Evolutionary conservation across 2,888 invertebrate species (phyloP), one percentile per base, ranked within the genome.

Genomic region (Lordiphosa andalusiaca): DNA sequence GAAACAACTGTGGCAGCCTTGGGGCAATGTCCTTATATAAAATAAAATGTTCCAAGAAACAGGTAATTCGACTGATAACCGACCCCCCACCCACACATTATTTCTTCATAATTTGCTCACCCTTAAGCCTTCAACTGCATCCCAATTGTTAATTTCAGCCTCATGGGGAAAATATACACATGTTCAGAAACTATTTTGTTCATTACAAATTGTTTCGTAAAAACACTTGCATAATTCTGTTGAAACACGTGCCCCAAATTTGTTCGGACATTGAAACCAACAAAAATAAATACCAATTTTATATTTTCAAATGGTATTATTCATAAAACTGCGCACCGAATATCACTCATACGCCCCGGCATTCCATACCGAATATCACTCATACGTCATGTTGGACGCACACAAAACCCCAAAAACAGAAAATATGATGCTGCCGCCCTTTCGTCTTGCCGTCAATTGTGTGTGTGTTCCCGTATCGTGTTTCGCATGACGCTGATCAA

Each of bases 351-450:
- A 68, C 65, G 82, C 66, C 46, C 38, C 62, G 76, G 82, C 63
- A 53, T 64, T 58, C 48, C 63, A 23, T 49, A 38, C 25, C 38
- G 30, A 39, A 50, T 66, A 80, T 77, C 67, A 80, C 67, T 54
- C 69, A 83, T 83, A 77, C 83, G 76, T 72, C 76, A 80, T 55
- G 83, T 67, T 53, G 54, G 52, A 66, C 80, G 63, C 67, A 63
- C 56, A 53, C 53, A 47, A 52, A 55, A 41, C 44, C 16, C 41
- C 44, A 30, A 30, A 30, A 30, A 3, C 9, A 30, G 30, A 9
- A 30, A 30, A 30, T 6, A 13, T 35, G 10, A 4, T 30, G 25
- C 10, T n/a, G 9, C 23, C 21, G n/a, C 16, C 3, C 7, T 4
- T 6, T 30, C 6, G 12, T 4, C 33, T 35, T 39, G 6, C 50